phyloP scores from a whole-genome alignment of 2,797 vertebrate species.

The Liasis olivaceus region DNA sequence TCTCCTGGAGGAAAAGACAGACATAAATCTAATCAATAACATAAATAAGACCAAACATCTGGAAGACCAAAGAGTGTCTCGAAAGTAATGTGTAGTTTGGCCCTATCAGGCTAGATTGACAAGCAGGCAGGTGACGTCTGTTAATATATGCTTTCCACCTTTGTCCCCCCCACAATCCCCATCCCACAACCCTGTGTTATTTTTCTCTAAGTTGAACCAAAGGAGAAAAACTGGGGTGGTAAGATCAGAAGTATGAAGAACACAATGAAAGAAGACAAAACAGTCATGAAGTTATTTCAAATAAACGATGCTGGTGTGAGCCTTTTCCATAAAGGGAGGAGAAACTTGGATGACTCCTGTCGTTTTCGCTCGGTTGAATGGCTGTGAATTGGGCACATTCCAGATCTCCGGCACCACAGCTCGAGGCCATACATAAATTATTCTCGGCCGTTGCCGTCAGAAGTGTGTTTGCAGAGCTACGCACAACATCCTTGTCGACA shows the following conservation, averaged over 20 bases:
- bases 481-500: constrained; percentile 17
- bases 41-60: neutral
- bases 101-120: neutral
- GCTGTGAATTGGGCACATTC: constrained; percentile 33
- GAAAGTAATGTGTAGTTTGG: neutral
- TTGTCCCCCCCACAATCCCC: neutral
- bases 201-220: constrained; percentile 5
- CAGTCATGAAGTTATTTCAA: constrained; percentile 35
- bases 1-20: neutral
- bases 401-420: neutral
- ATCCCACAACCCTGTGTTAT: neutral
- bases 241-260: constrained; percentile 9
- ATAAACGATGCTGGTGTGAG: constrained; percentile 37
- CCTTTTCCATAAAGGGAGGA: constrained; percentile 29
- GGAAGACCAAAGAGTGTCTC: neutral
- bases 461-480: constrained; percentile 37
- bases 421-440: constrained; percentile 48
- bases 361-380: constrained; percentile 33
- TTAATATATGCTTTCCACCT: neutral
- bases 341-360: constrained; percentile 45
- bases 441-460: constrained; percentile 4
- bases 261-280: constrained; percentile 22
- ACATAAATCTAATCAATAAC: neutral
- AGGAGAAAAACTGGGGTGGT: neutral
- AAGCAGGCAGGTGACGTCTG: neutral